Evolutionary conservation across 2,888 invertebrate genomes (phyloP).

Genomic region (Pristionchus japonicus): DNA sequence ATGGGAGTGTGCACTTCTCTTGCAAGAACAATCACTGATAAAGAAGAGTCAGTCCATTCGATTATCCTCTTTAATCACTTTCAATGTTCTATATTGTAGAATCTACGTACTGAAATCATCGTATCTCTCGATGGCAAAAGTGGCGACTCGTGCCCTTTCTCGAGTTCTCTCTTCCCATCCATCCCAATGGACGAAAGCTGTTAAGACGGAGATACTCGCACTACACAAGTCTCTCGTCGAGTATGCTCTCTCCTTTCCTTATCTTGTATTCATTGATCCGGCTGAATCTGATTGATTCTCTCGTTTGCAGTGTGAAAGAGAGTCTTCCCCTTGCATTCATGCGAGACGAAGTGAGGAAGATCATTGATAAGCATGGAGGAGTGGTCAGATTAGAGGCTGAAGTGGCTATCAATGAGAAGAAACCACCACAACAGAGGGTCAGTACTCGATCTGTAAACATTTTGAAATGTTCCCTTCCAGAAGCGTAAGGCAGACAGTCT

Average conservation of each 20-base stretch:
- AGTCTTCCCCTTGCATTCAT: not conserved
- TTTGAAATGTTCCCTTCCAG: not conserved
- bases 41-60: conserved; percentile 54
- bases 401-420: not conserved
- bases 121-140: not conserved
- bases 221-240: not conserved
- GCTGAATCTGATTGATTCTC: not conserved
- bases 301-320: not conserved
- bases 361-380: conserved; percentile 8
- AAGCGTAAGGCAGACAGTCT: not conserved
- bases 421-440: not conserved
- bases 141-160: not conserved
- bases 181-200: conserved; percentile 8
- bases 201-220: not conserved
- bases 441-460: no score
- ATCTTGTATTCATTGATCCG: not conserved
- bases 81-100: not conserved
- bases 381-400: not conserved
- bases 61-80: not conserved
- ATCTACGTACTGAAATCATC: conserved; percentile 6
- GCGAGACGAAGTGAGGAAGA: conserved; percentile 2
- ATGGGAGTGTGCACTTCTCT: conserved; percentile 51
- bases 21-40: conserved; percentile 50
- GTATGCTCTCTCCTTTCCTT: not conserved
- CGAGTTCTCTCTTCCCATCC: not conserved